Percentiles rank a stretch among this genome's conserved stretches.
These are phyloP conservation scores for Charanyca ferruginea DNA, from an alignment of 2,888 invertebrate genomes.

Conservation along the genomic window DNA sequence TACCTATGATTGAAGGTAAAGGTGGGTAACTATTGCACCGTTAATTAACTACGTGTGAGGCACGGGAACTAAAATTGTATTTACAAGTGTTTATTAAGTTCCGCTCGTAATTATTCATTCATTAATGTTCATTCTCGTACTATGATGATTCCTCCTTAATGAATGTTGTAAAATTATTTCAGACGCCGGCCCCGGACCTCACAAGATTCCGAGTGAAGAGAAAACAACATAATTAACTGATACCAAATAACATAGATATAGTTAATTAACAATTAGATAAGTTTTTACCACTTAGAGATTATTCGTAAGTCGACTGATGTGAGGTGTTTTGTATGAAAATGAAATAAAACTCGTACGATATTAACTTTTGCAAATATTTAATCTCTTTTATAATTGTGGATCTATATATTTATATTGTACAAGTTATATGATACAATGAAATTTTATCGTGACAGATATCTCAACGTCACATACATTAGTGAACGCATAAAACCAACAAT, in stretches of 20 bases:
- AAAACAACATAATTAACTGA: conserved; percentile 65
- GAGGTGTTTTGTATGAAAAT: conserved; percentile 53
- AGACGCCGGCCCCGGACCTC: conserved; percentile 92
- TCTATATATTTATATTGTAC: conserved; percentile 92
- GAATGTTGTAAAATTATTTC: conserved; percentile 61
- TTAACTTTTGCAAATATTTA: conserved; percentile 92
- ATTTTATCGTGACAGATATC: conserved; percentile 83
- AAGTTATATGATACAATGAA: conserved; percentile 90
- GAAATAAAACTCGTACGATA: conserved; percentile 84
- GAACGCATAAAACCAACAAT: conserved; percentile 81
- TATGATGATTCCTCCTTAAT: conserved; percentile 7
- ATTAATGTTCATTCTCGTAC: conserved; percentile 1
- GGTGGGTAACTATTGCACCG: conserved; percentile 13
- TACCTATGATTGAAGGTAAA: conserved; percentile 90
- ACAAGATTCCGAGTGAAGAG: conserved; percentile 84
- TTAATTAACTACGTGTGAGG: conserved; percentile 8
- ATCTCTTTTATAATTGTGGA: conserved; percentile 92
- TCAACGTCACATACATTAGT: conserved; percentile 76
- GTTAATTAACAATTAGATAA: conserved; percentile 67
- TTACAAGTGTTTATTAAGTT: conserved; percentile 21
- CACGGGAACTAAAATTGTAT: conserved; percentile 23
- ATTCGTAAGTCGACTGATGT: conserved; percentile 74
- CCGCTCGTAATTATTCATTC: conserved; percentile 19
- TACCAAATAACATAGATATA: conserved; percentile 77
- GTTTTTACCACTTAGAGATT: conserved; percentile 71